phyloP scores from a whole-genome alignment of 2,113 vertebrate species.

The Raja brachyura region DNA sequence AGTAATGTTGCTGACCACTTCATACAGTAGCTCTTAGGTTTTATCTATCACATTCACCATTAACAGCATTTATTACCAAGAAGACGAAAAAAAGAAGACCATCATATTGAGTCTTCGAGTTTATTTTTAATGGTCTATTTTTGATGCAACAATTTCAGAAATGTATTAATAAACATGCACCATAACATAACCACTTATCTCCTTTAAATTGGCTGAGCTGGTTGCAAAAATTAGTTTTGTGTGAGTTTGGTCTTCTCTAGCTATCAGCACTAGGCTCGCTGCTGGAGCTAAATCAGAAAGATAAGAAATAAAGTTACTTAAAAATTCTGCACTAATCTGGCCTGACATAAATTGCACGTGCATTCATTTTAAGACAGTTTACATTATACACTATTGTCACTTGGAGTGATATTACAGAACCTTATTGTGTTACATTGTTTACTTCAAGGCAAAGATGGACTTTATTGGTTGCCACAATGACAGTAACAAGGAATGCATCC shows the following conservation, averaged over 20 bases:
- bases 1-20: neutral
- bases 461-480: neutral
- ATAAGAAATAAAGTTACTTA: neutral
- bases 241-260: neutral
- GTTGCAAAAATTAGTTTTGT: neutral
- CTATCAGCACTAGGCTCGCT: neutral
- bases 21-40: neutral
- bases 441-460: neutral
- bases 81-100: neutral
- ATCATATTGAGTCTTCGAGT: too few species aligned
- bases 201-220: constrained; percentile 8
- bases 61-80: neutral
- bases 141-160: neutral
- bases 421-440: neutral
- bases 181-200: neutral
- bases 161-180: neutral
- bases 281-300: neutral
- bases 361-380: neutral
- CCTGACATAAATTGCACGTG: neutral
- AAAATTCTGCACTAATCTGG: constrained; percentile 1
- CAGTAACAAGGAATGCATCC: neutral
- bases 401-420: neutral
- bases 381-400: neutral
- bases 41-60: neutral
- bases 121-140: constrained; percentile 1